These are phyloP conservation scores for Dendrophyllia cribrosa DNA, from an alignment of 64 coral and sea anemone species.

Conservation along the genomic window DNA sequence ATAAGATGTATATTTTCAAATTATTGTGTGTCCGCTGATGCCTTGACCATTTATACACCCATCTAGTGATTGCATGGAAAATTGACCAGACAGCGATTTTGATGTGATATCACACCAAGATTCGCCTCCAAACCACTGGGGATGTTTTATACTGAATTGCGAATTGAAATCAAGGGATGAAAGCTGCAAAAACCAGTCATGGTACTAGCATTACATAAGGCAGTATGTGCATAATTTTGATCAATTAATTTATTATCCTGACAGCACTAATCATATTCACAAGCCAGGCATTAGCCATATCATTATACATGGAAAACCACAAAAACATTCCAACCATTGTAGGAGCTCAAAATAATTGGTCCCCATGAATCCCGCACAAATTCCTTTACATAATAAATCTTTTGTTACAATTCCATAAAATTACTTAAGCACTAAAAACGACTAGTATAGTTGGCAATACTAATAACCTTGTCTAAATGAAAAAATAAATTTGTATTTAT, in stretches of 20 bases:
- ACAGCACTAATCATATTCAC: conserved; percentile 50
- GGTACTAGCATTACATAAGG: background rate
- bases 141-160: too few species aligned
- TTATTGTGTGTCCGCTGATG: too few species aligned
- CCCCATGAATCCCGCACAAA: background rate
- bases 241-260: conserved; percentile 13
- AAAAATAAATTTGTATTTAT: conserved; percentile 85
- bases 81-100: too few species aligned
- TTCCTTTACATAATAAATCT: conserved; percentile 39
- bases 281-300: background rate
- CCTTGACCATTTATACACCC: too few species aligned
- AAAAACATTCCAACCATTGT: background rate
- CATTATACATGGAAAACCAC: background rate
- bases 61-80: too few species aligned
- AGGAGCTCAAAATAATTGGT: background rate
- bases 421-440: conserved; percentile 1
- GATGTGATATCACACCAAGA: too few species aligned
- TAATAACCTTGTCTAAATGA: conserved; percentile 62
- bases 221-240: background rate
- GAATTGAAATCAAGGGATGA: background rate
- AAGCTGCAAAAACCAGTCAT: background rate
- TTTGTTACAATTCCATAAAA: conserved; percentile 49
- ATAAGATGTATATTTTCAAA: too few species aligned
- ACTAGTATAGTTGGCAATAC: conserved; percentile 33
- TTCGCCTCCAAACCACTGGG: too few species aligned